phyloP scores from a whole-genome alignment of 2,113 vertebrate genomes.

The Tyto alba region DNA sequence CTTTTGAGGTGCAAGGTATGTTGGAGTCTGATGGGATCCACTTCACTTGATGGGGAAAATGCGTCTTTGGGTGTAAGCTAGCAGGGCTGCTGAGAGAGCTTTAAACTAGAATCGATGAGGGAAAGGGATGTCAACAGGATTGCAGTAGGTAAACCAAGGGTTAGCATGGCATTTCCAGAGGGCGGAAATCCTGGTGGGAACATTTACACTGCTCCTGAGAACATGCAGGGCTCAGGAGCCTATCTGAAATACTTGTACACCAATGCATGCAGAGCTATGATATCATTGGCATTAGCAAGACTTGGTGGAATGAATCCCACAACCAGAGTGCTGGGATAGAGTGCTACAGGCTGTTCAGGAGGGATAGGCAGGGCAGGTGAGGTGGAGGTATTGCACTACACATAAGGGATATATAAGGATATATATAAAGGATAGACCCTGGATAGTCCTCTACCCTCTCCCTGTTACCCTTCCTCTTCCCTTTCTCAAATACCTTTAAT shows the following conservation, averaged over 20 bases:
- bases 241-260: not conserved
- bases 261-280: not conserved
- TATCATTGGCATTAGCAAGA: not conserved
- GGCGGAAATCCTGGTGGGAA: not conserved
- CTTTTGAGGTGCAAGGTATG: not conserved
- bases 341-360: not conserved
- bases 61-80: not conserved
- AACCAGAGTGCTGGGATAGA: not conserved
- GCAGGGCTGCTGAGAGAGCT: not conserved
- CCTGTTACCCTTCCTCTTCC: not conserved
- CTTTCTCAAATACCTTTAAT: not conserved
- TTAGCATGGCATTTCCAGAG: not conserved
- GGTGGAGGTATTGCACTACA: too few species aligned
- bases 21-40: not conserved
- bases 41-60: not conserved
- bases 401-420: too few species aligned
- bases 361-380: not conserved
- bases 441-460: not conserved
- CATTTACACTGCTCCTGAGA: not conserved
- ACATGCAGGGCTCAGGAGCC: not conserved
- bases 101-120: not conserved
- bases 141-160: not conserved
- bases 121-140: not conserved
- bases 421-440: not conserved
- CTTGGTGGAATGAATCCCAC: too few species aligned